Evolutionary conservation across 2,797 vertebrate species (phyloP), one percentile per base, ranked within the genome.

Genomic region (Ctenopoma multispine): DNA sequence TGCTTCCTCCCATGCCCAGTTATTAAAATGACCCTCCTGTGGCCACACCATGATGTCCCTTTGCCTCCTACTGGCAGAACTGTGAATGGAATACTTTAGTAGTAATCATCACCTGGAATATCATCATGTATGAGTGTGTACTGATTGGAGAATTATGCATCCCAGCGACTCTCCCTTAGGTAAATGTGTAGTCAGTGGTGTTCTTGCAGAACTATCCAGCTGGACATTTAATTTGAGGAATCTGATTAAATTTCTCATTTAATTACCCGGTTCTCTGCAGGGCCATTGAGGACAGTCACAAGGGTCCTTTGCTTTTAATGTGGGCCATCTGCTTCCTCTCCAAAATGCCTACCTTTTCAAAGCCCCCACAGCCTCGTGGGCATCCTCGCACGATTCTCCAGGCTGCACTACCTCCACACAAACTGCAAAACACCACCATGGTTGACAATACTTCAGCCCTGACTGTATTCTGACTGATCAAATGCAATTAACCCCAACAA

Each of bases 221-320:
- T 94, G 93, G 94, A 95, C 93, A 93, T 94, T 95, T 95, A 94
- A 95, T 95, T 95, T 95, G 91, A 94, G 86, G 89, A 95, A 94
- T 94, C 89, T 95, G 94, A 95, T 95, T 95, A 95, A 94, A 95
- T 94, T 94, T 92, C 90, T 92, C 92, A 94, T 94, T 94, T 95
- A 95, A 95, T 95, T 94, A 94, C 91, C 89, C 83, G 81, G 92
- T 92, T 94, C 93, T 94, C 93, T 85, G 82, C 92, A 93, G 93
- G 94, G 93, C 92, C 92, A 93, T 94, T 92, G 93, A 92, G 92
- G 92, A 92, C 89, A 90, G 92, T 93, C 93, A 93, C 92, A 92
- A 93, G 92, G 92, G 93, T 92, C 93, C 92, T 93, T 88, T 93
- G 90, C 92, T 86, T 93, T 94, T 93, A 94, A 91, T 93, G 92